phyloP scores from a whole-genome alignment of 2,797 vertebrate genomes.

The Tenualosa ilisha region DNA sequence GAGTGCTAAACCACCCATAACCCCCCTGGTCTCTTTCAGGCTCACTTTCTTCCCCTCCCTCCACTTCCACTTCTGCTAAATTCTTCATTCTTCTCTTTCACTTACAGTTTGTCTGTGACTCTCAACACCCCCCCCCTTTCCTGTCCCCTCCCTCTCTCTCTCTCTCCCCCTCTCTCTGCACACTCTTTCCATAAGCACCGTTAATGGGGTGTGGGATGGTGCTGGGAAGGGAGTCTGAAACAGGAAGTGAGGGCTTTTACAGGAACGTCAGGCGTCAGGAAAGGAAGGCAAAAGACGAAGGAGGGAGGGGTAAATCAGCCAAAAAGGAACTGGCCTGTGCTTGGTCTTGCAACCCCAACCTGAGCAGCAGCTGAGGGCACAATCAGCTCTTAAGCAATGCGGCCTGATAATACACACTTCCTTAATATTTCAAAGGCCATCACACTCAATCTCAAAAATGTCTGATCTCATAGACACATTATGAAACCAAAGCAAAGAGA shows the following conservation, averaged over 20 bases:
- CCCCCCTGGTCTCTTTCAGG: not conserved
- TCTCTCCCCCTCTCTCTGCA: not conserved
- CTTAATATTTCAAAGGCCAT: not conserved
- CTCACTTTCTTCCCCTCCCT: not conserved
- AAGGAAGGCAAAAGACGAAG: not conserved
- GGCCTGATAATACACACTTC: not conserved
- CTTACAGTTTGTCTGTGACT: not conserved
- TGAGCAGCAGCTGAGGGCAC: not conserved
- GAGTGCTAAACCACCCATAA: not conserved
- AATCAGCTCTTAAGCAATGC: not conserved
- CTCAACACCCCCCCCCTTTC: not conserved
- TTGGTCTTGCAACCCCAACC: not conserved
- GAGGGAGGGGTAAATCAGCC: not conserved
- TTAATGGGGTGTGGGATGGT: not conserved
- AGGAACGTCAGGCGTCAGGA: not conserved
- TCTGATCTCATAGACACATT: not conserved
- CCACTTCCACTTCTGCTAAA: not conserved
- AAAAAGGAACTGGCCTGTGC: no score
- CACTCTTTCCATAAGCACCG: not conserved
- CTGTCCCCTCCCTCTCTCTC: not conserved
- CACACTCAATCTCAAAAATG: not conserved
- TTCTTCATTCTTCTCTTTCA: not conserved
- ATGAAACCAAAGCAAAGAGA: not conserved
- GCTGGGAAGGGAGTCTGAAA: not conserved
- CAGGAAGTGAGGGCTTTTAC: slow-evolving; percentile 9